Percentiles rank a stretch among this genome's conserved stretches.
These are phyloP conservation scores for Microlaimidae sp. DNA, from an alignment of 2,888 invertebrate genomes.

Conservation along the genomic window DNA sequence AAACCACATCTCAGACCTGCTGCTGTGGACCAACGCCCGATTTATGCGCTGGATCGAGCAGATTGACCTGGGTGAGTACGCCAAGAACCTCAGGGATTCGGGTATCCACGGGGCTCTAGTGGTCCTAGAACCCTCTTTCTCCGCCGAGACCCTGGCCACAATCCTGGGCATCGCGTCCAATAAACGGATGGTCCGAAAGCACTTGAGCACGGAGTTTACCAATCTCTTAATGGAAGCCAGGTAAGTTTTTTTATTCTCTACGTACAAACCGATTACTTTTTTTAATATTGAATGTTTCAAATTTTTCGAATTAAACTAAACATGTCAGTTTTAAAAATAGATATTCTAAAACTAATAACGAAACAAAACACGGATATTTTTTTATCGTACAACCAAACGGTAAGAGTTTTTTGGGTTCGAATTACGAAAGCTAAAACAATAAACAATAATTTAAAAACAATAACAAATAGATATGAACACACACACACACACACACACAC, in stretches of 20 bases:
- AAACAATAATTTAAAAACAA: too few relatives aligned
- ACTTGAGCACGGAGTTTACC: slow-evolving; percentile 74
- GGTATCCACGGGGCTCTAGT: slow-evolving; percentile 86
- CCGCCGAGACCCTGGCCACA: slow-evolving; percentile 77
- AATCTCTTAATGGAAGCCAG: slow-evolving; percentile 76
- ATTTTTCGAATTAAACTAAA: neutral
- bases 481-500: too few relatives aligned
- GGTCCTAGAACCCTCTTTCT: slow-evolving; percentile 78
- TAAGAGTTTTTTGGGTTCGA: too few relatives aligned
- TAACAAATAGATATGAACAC: too few relatives aligned
- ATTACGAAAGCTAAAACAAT: too few relatives aligned
- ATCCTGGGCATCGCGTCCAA: slow-evolving; percentile 73
- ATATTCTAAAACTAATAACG: too few relatives aligned
- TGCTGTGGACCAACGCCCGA: slow-evolving; percentile 82
- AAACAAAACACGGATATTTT: too few relatives aligned
- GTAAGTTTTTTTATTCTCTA: slow-evolving; percentile 41
- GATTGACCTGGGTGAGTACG: slow-evolving; percentile 50
- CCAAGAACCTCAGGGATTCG: slow-evolving; percentile 71
- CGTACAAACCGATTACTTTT: neutral
- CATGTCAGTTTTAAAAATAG: neutral
- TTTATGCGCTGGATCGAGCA: slow-evolving; percentile 26
- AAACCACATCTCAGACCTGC: slow-evolving; percentile 67
- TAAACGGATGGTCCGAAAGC: slow-evolving; percentile 76
- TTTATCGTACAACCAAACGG: too few relatives aligned
- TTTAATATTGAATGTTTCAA: too few relatives aligned